A percentile compares a stretch with the other conserved stretches of the same genome.
phyloP scores from a whole-genome alignment of 2,113 vertebrate species.

The Synchiropus splendidus region DNA sequence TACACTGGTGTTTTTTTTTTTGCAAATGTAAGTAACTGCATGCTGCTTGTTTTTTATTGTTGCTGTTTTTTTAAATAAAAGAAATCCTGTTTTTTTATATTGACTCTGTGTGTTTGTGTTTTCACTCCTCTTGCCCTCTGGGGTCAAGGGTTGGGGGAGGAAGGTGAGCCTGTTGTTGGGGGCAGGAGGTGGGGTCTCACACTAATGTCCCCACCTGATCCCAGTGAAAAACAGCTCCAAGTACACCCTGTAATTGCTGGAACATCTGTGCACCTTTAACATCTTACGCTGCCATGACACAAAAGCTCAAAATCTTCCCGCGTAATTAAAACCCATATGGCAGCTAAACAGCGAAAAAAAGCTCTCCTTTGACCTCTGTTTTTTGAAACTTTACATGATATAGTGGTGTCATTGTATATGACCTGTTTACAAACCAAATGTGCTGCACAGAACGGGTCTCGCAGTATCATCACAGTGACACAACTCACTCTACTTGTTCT shows the following conservation, averaged over 20 bases:
- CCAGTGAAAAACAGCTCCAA: conserved; percentile 37
- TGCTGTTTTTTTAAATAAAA: conserved; percentile 29
- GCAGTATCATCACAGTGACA: too few relatives aligned
- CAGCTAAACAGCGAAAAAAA: conserved; percentile 26
- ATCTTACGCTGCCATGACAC: conserved; percentile 46
- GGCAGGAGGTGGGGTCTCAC: conserved; percentile 14
- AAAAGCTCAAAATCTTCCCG: conserved; percentile 33
- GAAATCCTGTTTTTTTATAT: conserved; percentile 20
- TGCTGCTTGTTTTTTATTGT: conserved; percentile 21
- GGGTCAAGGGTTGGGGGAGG: conserved; percentile 11
- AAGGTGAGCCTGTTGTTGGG: conserved; percentile 29
- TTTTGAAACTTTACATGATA: conserved; percentile 21
- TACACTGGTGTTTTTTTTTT: conserved; percentile 57
- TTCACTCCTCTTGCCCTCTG: conserved; percentile 10
- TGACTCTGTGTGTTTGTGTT: conserved; percentile 18
- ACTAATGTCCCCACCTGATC: conserved; percentile 67
- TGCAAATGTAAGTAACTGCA: conserved; percentile 31
- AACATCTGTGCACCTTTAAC: conserved; percentile 69
- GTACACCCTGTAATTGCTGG: conserved; percentile 55
- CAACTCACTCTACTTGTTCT: too few relatives aligned
- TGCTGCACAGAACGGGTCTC: too few relatives aligned
- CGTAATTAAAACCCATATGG: conserved; percentile 48
- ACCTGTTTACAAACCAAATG: too few relatives aligned
- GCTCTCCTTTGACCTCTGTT: conserved; percentile 14
- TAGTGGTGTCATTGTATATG: too few relatives aligned